These are phyloP conservation scores for Phaetusa simplex DNA, from an alignment of 2,113 vertebrate species.

Conservation along the genomic window DNA sequence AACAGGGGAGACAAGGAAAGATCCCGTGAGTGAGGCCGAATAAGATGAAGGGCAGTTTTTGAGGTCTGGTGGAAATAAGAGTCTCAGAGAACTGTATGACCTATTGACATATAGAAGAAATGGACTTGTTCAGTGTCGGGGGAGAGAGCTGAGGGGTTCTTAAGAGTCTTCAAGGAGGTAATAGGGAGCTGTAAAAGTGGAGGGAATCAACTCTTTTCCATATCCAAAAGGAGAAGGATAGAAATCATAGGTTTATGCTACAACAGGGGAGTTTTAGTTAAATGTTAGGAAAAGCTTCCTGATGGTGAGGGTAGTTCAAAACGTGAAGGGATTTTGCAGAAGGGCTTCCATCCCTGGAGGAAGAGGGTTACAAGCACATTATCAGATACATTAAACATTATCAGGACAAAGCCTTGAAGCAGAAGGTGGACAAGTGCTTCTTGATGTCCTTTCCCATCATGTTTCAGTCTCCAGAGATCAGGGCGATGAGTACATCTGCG, in stretches of 20 bases:
- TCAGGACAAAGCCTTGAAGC: not conserved
- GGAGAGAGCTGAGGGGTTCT: not conserved
- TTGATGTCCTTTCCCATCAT: not conserved
- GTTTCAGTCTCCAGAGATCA: not conserved
- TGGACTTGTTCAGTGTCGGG: not conserved
- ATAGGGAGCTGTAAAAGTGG: not conserved
- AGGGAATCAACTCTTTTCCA: not conserved
- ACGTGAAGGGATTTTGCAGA: not conserved
- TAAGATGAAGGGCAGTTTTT: not conserved
- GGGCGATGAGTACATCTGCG: not conserved
- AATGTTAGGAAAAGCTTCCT: not conserved
- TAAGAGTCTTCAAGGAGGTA: not conserved
- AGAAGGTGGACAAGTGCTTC: not conserved
- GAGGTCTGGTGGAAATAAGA: not conserved
- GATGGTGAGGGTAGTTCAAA: not conserved
- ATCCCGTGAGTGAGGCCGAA: not conserved
- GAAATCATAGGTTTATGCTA: not conserved
- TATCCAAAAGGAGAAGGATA: not conserved
- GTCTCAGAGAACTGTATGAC: not conserved
- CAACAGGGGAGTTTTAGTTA: not conserved
- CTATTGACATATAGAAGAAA: not conserved
- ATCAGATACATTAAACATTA: not conserved
- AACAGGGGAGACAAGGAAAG: not conserved
- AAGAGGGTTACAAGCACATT: not conserved
- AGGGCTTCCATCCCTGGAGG: not conserved